These are phyloP conservation scores for Vidua macroura DNA, from an alignment of 2,113 vertebrate genomes.

Conservation along the genomic window DNA sequence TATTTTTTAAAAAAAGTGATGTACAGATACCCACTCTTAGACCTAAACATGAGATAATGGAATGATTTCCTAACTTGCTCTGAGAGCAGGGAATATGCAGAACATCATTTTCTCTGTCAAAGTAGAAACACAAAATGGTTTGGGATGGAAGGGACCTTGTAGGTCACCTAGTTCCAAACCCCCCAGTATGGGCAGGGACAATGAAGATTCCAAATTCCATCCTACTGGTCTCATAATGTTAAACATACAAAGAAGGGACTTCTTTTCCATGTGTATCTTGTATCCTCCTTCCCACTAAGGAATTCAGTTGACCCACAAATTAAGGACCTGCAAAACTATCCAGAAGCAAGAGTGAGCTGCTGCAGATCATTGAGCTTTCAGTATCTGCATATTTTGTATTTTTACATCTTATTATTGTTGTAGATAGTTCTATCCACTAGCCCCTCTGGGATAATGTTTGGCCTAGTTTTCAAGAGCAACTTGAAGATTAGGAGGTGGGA, in stretches of 20 bases:
- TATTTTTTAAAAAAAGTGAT: neutral
- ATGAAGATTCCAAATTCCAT: neutral
- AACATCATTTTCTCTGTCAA: neutral
- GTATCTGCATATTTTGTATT: slow-evolving; percentile 39
- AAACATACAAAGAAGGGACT: neutral
- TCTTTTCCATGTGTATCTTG: neutral
- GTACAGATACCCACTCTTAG: neutral
- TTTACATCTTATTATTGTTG: slow-evolving; percentile 53
- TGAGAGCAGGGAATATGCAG: neutral
- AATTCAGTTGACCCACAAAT: neutral
- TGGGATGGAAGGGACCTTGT: neutral
- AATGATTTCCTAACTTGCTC: neutral
- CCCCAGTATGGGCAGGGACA: neutral
- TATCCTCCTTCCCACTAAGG: neutral
- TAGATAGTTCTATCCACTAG: slow-evolving; percentile 15
- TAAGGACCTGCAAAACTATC: neutral
- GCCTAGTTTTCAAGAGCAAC: slow-evolving; percentile 33
- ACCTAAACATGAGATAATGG: neutral
- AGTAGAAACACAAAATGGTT: neutral
- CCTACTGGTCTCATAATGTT: neutral
- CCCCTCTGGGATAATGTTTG: slow-evolving; percentile 6
- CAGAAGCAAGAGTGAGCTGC: slow-evolving; percentile 29
- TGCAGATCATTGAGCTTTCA: slow-evolving; percentile 16
- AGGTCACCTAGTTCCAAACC: neutral
- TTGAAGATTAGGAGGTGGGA: slow-evolving; percentile 55